phyloP scores from a whole-genome alignment of 92 coral and sea anemone species.

The Zoanthus solanderi region DNA sequence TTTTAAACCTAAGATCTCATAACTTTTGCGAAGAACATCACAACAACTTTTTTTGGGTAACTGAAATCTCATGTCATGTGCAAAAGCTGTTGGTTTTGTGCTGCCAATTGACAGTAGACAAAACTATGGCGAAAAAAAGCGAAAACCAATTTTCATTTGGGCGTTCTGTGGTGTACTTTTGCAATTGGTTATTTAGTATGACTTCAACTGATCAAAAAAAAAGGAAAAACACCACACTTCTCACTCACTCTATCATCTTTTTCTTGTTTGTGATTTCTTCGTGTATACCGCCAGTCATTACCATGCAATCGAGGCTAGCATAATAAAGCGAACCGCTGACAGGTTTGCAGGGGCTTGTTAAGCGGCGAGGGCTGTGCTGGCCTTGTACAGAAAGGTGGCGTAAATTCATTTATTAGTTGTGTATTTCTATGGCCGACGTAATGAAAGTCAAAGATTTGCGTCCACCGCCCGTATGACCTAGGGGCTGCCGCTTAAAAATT shows the following conservation, averaged over 20 bases:
- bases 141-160: background rate
- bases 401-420: too few species aligned
- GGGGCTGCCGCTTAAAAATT: too few species aligned
- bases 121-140: background rate
- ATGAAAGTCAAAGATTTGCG: too few species aligned
- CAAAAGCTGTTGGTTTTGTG: background rate
- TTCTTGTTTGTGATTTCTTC: background rate
- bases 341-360: too few species aligned
- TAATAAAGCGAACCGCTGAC: conserved; percentile 38
- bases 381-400: too few species aligned
- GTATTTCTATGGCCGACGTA: too few species aligned
- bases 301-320: conserved; percentile 37
- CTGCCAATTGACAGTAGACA: background rate
- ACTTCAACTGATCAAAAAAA: background rate
- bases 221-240: background rate
- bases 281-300: conserved; percentile 29
- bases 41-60: background rate
- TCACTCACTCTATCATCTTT: background rate
- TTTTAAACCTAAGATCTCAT: background rate
- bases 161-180: background rate
- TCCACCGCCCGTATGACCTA: too few species aligned
- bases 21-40: background rate
- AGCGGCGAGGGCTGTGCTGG: too few species aligned
- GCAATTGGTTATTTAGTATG: background rate
- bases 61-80: background rate